Conservation (phyloP, 2,888 invertebrate species). For the Plutella xylostella region DNA sequence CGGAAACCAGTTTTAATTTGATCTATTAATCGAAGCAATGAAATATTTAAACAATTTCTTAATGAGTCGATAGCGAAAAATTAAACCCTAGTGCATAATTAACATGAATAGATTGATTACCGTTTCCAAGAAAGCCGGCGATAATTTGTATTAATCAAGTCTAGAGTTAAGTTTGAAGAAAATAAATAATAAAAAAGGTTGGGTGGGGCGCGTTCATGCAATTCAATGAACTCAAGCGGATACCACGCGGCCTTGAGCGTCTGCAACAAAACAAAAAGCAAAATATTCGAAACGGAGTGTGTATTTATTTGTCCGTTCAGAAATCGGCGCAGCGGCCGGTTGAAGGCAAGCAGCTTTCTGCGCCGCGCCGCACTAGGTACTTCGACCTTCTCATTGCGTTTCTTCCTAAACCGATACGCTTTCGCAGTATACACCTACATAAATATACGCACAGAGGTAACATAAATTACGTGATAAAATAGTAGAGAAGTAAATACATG, state of each 20-base stretch:
- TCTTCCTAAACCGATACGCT: too few relatives aligned
- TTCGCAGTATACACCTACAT: too few relatives aligned
- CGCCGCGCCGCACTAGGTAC: too few relatives aligned
- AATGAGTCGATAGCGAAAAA: not conserved
- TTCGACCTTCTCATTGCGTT: too few relatives aligned
- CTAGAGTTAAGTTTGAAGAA: too few relatives aligned
- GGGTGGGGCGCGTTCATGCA: not conserved
- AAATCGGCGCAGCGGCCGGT: conserved; percentile 26
- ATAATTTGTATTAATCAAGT: too few relatives aligned
- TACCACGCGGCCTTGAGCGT: conserved; percentile 38
- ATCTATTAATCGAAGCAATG: conserved; percentile 26
- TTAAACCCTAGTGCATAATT: too few relatives aligned
- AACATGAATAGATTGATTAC: too few relatives aligned
- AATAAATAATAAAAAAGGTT: conserved; percentile 3
- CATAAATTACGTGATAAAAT: too few relatives aligned
- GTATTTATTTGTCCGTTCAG: not conserved
- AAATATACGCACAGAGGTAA: too few relatives aligned
- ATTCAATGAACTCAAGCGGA: conserved; percentile 38
- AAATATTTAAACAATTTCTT: not conserved
- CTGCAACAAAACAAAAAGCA: conserved; percentile 26
- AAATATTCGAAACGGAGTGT: conserved; percentile 26
- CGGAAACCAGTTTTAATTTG: conserved; percentile 26
- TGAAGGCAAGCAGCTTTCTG: conserved; percentile 59
- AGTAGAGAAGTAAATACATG: too few relatives aligned
- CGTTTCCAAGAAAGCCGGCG: too few relatives aligned